phyloP scores from a whole-genome alignment of 2,888 invertebrate genomes.

The Eilema sororculum region DNA sequence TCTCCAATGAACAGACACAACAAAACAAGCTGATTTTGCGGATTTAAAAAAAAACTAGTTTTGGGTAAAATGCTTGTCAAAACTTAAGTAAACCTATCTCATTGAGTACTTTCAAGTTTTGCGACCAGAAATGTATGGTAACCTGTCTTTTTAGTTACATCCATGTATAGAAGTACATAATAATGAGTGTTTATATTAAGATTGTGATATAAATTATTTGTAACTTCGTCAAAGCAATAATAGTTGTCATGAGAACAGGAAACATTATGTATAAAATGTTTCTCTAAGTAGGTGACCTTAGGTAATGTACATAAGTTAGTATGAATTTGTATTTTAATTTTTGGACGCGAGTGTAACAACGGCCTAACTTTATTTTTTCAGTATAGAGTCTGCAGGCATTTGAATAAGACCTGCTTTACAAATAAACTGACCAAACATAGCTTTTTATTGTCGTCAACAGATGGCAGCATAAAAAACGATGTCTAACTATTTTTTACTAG shows the following conservation, averaged over 20 bases:
- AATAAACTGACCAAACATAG: too few species aligned
- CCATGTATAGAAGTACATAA: constrained; percentile 42
- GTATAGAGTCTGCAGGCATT: background rate
- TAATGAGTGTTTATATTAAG: constrained; percentile 45
- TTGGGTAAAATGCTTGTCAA: background rate
- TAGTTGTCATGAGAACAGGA: constrained; percentile 61
- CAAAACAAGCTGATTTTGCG: too few species aligned
- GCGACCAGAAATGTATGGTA: background rate
- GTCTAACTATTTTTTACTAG: background rate
- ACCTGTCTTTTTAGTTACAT: background rate
- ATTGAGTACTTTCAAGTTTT: background rate
- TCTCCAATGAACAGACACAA: too few species aligned
- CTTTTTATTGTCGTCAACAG: background rate
- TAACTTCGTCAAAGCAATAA: constrained; percentile 55
- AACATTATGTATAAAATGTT: constrained; percentile 55
- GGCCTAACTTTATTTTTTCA: background rate
- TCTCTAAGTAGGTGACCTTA: constrained; percentile 65
- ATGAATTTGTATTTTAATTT: constrained; percentile 71
- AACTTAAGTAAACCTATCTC: background rate
- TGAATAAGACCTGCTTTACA: too few species aligned
- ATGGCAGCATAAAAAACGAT: background rate
- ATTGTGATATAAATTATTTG: constrained; percentile 60
- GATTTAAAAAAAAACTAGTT: too few species aligned
- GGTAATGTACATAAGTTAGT: constrained; percentile 76
- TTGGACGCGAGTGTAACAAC: background rate